These are phyloP conservation scores for Strigops habroptila DNA, from an alignment of 2,113 vertebrate species.

Conservation along the genomic window DNA sequence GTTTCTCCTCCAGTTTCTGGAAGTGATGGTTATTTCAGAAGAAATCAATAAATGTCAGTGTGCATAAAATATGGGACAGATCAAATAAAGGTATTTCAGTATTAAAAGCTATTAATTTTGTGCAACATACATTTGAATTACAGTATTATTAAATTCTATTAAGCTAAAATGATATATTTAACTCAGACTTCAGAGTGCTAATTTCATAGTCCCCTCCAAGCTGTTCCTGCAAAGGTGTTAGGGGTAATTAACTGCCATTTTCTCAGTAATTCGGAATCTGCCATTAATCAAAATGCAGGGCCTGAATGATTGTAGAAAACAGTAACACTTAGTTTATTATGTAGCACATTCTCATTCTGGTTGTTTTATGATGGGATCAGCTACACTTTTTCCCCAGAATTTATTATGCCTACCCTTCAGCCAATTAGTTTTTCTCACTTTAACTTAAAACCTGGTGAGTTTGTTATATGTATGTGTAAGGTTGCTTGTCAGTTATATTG, in stretches of 20 bases:
- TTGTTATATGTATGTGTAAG: constrained; percentile 46
- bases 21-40: constrained; percentile 54
- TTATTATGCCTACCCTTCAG: constrained; percentile 66
- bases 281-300: constrained; percentile 74
- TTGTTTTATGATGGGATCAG: constrained; percentile 68
- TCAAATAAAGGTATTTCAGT: constrained; percentile 62
- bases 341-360: constrained; percentile 66
- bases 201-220: constrained; percentile 71
- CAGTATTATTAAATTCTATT: constrained; percentile 68
- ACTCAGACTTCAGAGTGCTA: constrained; percentile 63
- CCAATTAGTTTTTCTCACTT: constrained; percentile 70
- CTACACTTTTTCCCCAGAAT: constrained; percentile 51
- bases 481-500: constrained; percentile 53
- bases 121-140: constrained; percentile 59
- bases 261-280: constrained; percentile 74
- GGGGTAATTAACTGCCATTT: constrained; percentile 77
- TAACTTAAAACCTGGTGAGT: constrained; percentile 62
- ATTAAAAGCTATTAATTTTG: constrained; percentile 70
- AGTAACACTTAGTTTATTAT: constrained; percentile 75
- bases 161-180: constrained; percentile 66
- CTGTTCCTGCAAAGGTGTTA: constrained; percentile 71
- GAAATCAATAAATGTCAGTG: constrained; percentile 63
- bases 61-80: constrained; percentile 55
- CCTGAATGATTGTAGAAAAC: constrained; percentile 60
- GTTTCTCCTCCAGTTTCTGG: constrained; percentile 12